Percentiles rank a stretch among this genome's conserved stretches.
Conservation (phyloP, 2,113 vertebrate genomes). For the Boulengeromyrus knoepffleri region DNA sequence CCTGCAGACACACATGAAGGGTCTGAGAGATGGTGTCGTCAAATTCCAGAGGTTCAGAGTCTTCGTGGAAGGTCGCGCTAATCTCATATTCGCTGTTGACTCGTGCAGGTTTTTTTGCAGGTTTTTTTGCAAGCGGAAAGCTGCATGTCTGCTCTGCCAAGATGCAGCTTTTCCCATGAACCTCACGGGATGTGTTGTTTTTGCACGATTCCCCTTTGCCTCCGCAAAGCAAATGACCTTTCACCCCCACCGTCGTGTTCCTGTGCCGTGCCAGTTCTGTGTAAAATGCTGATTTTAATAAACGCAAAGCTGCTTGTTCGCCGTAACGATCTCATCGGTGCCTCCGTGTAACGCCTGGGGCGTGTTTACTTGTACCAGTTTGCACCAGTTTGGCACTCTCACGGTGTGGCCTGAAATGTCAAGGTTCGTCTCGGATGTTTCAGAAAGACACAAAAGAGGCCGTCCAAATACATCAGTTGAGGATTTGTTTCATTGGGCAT, state of each 20-base stretch:
- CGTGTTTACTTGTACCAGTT: neutral
- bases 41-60: neutral
- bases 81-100: neutral
- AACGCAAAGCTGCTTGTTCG: neutral
- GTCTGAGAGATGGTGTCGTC: neutral
- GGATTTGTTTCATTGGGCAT: neutral
- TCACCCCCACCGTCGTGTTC: neutral
- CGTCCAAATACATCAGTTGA: neutral
- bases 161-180: neutral
- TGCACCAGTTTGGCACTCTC: neutral
- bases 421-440: neutral
- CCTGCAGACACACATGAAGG: neutral
- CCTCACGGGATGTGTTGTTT: neutral
- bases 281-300: neutral
- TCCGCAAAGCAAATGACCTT: neutral
- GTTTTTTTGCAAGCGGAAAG: neutral
- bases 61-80: neutral
- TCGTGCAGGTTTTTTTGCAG: neutral
- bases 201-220: neutral
- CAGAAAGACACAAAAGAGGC: neutral
- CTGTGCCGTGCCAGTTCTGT: neutral
- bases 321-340: neutral
- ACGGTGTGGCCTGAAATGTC: neutral
- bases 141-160: neutral
- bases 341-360: neutral